phyloP scores from a whole-genome alignment of 2,113 vertebrate species.

The Cheirogaleus medius region DNA sequence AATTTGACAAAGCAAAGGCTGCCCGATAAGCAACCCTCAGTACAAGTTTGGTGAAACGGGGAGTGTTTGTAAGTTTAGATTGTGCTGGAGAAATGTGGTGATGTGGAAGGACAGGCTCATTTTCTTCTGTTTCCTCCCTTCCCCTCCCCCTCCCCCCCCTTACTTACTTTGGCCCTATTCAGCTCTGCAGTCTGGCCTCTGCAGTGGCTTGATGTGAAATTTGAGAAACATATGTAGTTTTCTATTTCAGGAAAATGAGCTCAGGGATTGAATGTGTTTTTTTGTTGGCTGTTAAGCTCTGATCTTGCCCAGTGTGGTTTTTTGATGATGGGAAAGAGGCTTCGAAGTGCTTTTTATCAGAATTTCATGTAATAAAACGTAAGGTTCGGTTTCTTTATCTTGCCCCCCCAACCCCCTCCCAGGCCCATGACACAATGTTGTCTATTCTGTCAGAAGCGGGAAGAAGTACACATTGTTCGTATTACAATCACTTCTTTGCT shows the following conservation, averaged over 20 bases:
- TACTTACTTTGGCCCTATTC: slow-evolving; percentile 80
- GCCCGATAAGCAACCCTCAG: slow-evolving; percentile 83
- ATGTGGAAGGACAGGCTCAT: slow-evolving; percentile 75
- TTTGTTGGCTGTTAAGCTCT: slow-evolving; percentile 86
- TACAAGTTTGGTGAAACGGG: slow-evolving; percentile 74
- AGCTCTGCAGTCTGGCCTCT: slow-evolving; percentile 83
- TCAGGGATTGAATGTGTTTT: slow-evolving; percentile 86
- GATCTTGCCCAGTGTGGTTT: slow-evolving; percentile 86
- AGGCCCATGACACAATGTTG: slow-evolving; percentile 12
- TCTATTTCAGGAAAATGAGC: slow-evolving; percentile 92
- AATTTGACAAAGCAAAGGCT: slow-evolving; percentile 89
- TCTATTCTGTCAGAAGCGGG: slow-evolving; percentile 61
- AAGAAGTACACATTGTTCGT: slow-evolving; percentile 66
- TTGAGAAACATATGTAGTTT: slow-evolving; percentile 90
- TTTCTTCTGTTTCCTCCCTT: slow-evolving; percentile 68
- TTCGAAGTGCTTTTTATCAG: slow-evolving; percentile 73
- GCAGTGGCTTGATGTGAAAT: slow-evolving; percentile 90
- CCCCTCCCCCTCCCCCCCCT: slow-evolving; percentile 46
- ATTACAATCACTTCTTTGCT: slow-evolving; percentile 38
- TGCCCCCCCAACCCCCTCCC: neutral
- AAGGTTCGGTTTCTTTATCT: slow-evolving; percentile 56
- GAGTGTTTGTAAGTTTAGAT: slow-evolving; percentile 81
- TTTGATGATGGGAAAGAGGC: slow-evolving; percentile 78
- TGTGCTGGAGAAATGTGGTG: slow-evolving; percentile 77
- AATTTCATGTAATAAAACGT: slow-evolving; percentile 71